phyloP scores from a whole-genome alignment of 2,113 vertebrate genomes.

The Nerophis lumbriciformis region DNA sequence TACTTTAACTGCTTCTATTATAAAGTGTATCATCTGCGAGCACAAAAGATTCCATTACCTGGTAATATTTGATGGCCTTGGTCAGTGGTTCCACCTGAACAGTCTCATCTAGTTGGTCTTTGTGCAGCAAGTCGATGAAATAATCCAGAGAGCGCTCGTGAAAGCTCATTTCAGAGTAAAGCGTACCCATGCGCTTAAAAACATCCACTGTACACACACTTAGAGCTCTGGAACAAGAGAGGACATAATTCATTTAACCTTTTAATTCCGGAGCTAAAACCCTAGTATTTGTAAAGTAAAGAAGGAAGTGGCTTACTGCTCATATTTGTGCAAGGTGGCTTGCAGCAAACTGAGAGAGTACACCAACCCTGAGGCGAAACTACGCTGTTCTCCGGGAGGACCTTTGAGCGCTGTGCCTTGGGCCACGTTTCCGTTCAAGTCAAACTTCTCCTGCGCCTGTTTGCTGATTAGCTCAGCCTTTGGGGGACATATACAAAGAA shows the following conservation, averaged over 20 bases:
- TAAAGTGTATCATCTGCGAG: too few species aligned
- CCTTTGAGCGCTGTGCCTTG: conserved; percentile 77
- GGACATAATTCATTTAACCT: neutral
- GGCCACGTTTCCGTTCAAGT: conserved; percentile 76
- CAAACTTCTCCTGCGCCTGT: conserved; percentile 95
- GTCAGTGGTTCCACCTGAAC: conserved; percentile 93
- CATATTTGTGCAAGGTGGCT: conserved; percentile 91
- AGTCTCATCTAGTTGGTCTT: conserved; percentile 94
- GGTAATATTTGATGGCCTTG: conserved; percentile 97
- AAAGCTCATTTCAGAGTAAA: conserved; percentile 93
- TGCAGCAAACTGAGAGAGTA: conserved; percentile 91
- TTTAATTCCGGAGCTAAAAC: neutral
- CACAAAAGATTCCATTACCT: conserved; percentile 70
- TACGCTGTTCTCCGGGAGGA: conserved; percentile 84
- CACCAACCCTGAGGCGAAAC: conserved; percentile 89
- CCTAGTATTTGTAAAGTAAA: neutral
- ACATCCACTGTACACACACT: conserved; percentile 84
- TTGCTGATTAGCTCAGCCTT: conserved; percentile 95
- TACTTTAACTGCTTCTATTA: neutral
- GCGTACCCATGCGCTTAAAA: conserved; percentile 89
- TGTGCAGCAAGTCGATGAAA: conserved; percentile 92
- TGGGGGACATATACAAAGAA: accelerated
- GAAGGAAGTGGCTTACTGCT: conserved; percentile 60
- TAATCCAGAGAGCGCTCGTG: conserved; percentile 92
- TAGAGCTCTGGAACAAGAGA: conserved; percentile 73